Evolutionary conservation across 2,888 invertebrate species (phyloP), one percentile per base, ranked within the genome.

Genomic region (Halocaridina rubra): DNA sequence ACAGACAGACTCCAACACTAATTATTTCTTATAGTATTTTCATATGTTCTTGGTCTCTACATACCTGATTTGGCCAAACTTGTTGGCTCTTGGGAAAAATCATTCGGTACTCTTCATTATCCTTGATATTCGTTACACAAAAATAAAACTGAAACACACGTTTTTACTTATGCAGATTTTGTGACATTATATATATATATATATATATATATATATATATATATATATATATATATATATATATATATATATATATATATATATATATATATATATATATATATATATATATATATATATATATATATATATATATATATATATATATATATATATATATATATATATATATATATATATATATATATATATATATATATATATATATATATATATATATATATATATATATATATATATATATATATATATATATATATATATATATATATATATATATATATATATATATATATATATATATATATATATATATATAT

Each of bases 191-290:
- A 67, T n/a, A n/a, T 22, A 22, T 67, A 67, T 67, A 67, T 67
- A 67, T 67, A 8, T 67, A 5, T 22, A 8, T 22, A 8, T 67
- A 27, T 67, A 16, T 22, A 67, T 67, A 67, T 67, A 67, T 67
- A 67, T 67, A 67, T 67, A 67, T 67, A 67, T 67, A 67, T 67
- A 67, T 67, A 27, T 67, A 67, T 67, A 67, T 67, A 67, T 67
- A 67, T 67, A 67, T 67, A 67, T 67, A 27, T 67, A 67, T 67
- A 67, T 67, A 67, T 22, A 61, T 16, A 61, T 22, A 61, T 61
- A n/a, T 61, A n/a, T 22, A n/a, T 61, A 61, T 61, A 61, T 61
- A 61, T 61, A 61, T 22, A 61, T n/a, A 22, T 61, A 39, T 39
- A 39, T 67, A 67, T 67, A 67, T 67, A 67, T 67, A 27, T 67